Evolutionary conservation across 2,797 vertebrate genomes (phyloP), one percentile per base, ranked within the genome.

Genomic region (Falco columbarius): DNA sequence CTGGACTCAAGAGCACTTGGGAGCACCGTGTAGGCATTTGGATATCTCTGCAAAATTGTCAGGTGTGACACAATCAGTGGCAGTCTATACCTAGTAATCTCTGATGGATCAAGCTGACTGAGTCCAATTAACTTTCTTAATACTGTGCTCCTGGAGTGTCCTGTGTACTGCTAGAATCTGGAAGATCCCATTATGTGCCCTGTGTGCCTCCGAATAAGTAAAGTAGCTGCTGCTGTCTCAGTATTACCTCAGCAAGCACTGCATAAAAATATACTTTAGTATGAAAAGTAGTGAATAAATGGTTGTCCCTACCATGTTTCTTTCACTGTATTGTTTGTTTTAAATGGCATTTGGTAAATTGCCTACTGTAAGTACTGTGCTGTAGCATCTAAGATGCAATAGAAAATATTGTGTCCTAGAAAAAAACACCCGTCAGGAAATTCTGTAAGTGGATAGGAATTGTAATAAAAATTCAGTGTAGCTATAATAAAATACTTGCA

Each of bases 401-500:
- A 46, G 46, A 68, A 46, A 80, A 30, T 92, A 55, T 24, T 58
- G 23, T 14, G 2, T 72, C 73, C 81, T 76, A 89, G 70, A 38
- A 34, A 72, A 79, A 77, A 84, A 77, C 21, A 79, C 38, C 30
- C 62, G 68, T 51, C 68, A 79, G 83, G 76, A 94, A 95, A 71
- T 90, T 91, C 89, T 94, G 75, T 92, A 86, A 75, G 59, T 91
- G 79, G 68, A 77, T 77, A 91, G 89, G 81, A 96, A 95, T 91
- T 91, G 87, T 81, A 92, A 86, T 92, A 94, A 96, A 96, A 96
- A 74, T 52, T 52, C 67, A 54, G 0, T 82, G 75, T 85, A 77
- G 24, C 52, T 80, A 6, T 80, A 95, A 89, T 89, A 80, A 94
- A 95, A 87, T 80, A 76, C 16, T 66, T 59, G 63, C 40, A 58